Evolutionary conservation across 2,888 invertebrate species (phyloP), one percentile per base, ranked within the genome.

Genomic region (Eupithecia vulgata): DNA sequence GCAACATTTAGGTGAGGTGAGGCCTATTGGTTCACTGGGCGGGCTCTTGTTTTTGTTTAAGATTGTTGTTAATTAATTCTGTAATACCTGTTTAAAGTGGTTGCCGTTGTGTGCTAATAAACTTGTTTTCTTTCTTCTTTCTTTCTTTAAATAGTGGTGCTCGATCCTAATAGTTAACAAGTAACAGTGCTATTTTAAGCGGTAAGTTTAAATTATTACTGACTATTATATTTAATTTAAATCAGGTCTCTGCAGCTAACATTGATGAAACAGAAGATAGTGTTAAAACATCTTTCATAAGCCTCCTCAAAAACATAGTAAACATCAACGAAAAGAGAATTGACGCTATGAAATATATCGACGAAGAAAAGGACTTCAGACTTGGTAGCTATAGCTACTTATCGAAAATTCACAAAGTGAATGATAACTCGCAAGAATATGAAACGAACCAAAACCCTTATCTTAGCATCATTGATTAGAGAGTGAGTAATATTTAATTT

Each of bases 251-350:
- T 62, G 72, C 74, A 72, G 71, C 76, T 12, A 72, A 42, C 37
- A 59, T 52, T 34, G 45, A 37, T 34, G 25, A 57, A 25, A 25
- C 15, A 34, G 66, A 34, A 35, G 69, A 68, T 0, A 10, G 42
- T 5, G 67, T 64, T 10, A 72, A 74, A 17, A 30, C 30, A n/a
- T 64, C 71, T 57, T 74, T 78, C 72, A 70, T 78, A 70, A 65
- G 69, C 64, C 17, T 89, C 4, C 80, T 89, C 1, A 79, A 83
- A 17, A 79, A 84, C 0, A 77, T 90, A 4, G 76, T 88, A 1
- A 79, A 78, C 8, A 70, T 84, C 0, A 90, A 89, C 62, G 83
- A 86, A 69, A 79, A 84, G n/a, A 79, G 87, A 42, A 67, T 88
- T 13, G 73, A 79, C 0, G 79, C 82, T 0, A 71, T 90, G 34